phyloP scores from a whole-genome alignment of 2,113 vertebrate genomes.

The Plestiodon gilberti region DNA sequence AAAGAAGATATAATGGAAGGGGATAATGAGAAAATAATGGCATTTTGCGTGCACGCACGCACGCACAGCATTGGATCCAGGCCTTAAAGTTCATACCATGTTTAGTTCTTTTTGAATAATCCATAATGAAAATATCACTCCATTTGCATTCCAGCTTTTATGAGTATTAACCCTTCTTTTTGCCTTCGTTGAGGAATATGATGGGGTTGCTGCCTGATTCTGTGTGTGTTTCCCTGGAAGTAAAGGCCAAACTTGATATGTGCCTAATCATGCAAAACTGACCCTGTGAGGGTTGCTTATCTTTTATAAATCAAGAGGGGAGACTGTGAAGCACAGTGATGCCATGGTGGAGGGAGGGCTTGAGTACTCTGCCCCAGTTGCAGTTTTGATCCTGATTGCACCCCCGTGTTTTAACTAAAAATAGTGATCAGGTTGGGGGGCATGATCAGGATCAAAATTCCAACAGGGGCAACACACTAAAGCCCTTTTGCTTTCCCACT shows the following conservation, averaged over 20 bases:
- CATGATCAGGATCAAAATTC: too few relatives aligned
- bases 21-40: slow-evolving; percentile 39
- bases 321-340: too few relatives aligned
- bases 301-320: too few relatives aligned
- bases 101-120: neutral
- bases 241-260: neutral
- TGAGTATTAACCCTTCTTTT: neutral
- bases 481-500: too few relatives aligned
- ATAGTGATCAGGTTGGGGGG: too few relatives aligned
- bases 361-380: too few relatives aligned
- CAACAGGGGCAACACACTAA: too few relatives aligned
- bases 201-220: neutral
- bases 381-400: too few relatives aligned
- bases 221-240: neutral
- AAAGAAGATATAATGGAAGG: slow-evolving; percentile 29
- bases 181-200: neutral
- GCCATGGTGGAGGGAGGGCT: too few relatives aligned
- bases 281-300: too few relatives aligned
- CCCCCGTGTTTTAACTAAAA: too few relatives aligned
- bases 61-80: neutral
- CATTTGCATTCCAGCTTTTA: neutral
- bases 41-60: slow-evolving; percentile 21
- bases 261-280: too few relatives aligned
- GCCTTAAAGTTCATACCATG: neutral
- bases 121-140: neutral